These are phyloP conservation scores for Harpagifer antarcticus DNA, from an alignment of 2,797 vertebrate genomes.

Conservation along the genomic window DNA sequence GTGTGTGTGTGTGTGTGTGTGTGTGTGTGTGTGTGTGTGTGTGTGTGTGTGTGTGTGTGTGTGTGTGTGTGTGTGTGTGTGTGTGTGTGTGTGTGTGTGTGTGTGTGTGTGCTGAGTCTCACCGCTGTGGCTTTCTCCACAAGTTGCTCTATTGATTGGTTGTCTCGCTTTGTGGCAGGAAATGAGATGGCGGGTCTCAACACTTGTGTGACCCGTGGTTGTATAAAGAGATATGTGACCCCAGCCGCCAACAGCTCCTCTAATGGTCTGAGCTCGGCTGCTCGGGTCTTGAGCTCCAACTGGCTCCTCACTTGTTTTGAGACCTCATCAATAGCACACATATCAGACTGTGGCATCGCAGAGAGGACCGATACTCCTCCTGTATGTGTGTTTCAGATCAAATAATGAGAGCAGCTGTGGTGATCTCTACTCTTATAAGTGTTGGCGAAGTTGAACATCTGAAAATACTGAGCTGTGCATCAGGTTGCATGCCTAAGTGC, in stretches of 20 bases:
- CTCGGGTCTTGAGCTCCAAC: conserved; percentile 44
- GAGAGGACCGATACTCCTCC: conserved; percentile 8
- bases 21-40: not conserved
- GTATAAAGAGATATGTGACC: conserved; percentile 53
- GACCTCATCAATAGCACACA: conserved; percentile 64
- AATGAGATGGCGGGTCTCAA: conserved; percentile 54
- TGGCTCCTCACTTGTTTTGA: conserved; percentile 39
- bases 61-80: not conserved
- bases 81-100: not conserved
- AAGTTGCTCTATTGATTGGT: conserved; percentile 67
- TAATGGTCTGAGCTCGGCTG: conserved; percentile 74
- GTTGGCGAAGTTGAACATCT: conserved; percentile 38
- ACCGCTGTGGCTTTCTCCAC: conserved; percentile 37
- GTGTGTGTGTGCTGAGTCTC: not conserved
- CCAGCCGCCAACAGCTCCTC: conserved; percentile 42
- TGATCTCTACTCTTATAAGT: conserved; percentile 33
- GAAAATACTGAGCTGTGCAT: conserved; percentile 34
- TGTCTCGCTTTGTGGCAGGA: conserved; percentile 71
- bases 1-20: not conserved
- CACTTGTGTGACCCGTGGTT: conserved; percentile 72
- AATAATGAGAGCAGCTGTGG: conserved; percentile 63
- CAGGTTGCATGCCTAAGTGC: conserved; percentile 37
- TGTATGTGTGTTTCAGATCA: conserved; percentile 37
- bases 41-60: not conserved
- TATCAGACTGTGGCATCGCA: conserved; percentile 31